Evolutionary conservation across 1,140 invertebrate species (phyloP).

Genomic region (Tetragonula clypearis): DNA sequence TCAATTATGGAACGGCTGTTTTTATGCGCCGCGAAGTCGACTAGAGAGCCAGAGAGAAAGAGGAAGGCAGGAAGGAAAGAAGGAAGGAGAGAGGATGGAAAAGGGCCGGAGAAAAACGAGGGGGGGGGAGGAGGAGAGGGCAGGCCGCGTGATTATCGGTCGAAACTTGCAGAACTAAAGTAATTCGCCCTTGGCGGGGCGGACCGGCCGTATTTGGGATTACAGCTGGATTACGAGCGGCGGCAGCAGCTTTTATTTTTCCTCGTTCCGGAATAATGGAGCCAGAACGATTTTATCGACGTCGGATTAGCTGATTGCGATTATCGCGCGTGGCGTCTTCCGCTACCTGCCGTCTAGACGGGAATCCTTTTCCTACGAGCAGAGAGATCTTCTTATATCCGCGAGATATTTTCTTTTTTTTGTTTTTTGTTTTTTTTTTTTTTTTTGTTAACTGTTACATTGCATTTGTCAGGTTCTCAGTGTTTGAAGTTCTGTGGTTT

Average conservation of each 20-base stretch:
- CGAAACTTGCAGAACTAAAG: slow-evolving; percentile 64
- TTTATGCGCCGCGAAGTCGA: slow-evolving; percentile 63
- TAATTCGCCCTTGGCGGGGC: slow-evolving; percentile 61
- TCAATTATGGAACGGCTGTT: slow-evolving; percentile 76
- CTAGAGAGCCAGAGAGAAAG: neutral
- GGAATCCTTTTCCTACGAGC: neutral
- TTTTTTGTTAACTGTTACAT: neutral
- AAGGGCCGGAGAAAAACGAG: neutral
- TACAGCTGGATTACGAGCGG: slow-evolving; percentile 58
- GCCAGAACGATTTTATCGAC: slow-evolving; percentile 40
- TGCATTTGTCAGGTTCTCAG: no score
- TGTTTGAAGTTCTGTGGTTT: no score
- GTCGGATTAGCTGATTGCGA: slow-evolving; percentile 5
- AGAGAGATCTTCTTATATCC: neutral
- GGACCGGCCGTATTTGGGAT: slow-evolving; percentile 57
- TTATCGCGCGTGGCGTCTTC: slow-evolving; percentile 37
- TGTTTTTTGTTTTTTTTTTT: no score
- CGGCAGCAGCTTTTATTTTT: slow-evolving; percentile 47
- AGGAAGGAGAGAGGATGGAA: neutral
- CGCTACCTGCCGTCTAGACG: neutral
- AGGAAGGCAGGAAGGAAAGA: neutral
- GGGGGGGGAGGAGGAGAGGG: neutral
- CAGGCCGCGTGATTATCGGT: slow-evolving; percentile 64
- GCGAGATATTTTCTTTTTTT: neutral
- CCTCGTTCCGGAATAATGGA: slow-evolving; percentile 52